These are phyloP conservation scores for Temnothorax ravouxi DNA, from an alignment of 2,888 invertebrate genomes.

Conservation along the genomic window DNA sequence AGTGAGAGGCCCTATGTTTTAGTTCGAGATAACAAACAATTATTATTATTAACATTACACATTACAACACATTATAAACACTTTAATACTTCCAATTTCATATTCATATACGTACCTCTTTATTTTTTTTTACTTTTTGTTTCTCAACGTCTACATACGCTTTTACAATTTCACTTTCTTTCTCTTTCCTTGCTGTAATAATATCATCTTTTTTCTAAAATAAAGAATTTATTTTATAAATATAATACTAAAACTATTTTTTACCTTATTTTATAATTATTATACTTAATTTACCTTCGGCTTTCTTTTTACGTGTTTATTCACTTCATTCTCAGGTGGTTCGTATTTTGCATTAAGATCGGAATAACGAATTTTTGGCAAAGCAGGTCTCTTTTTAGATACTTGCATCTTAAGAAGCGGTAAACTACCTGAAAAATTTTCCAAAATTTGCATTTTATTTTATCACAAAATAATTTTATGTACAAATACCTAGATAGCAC, in stretches of 20 bases:
- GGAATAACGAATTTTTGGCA: neutral
- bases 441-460: too few relatives aligned
- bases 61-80: neutral
- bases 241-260: neutral
- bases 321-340: neutral
- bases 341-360: neutral
- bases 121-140: neutral
- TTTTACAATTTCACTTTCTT: neutral
- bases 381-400: neutral
- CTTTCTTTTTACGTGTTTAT: neutral
- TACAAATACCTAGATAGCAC: too few relatives aligned
- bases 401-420: neutral
- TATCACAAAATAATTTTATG: too few relatives aligned
- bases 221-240: neutral
- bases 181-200: neutral
- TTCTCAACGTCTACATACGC: neutral
- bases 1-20: neutral
- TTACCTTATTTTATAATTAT: neutral
- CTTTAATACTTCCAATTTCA: neutral
- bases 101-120: neutral
- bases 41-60: neutral
- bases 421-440: neutral
- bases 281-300: neutral
- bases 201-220: neutral
- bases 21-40: neutral